Evolutionary conservation across 1,140 invertebrate species (phyloP).

Genomic region (Drosophila albomicans): DNA sequence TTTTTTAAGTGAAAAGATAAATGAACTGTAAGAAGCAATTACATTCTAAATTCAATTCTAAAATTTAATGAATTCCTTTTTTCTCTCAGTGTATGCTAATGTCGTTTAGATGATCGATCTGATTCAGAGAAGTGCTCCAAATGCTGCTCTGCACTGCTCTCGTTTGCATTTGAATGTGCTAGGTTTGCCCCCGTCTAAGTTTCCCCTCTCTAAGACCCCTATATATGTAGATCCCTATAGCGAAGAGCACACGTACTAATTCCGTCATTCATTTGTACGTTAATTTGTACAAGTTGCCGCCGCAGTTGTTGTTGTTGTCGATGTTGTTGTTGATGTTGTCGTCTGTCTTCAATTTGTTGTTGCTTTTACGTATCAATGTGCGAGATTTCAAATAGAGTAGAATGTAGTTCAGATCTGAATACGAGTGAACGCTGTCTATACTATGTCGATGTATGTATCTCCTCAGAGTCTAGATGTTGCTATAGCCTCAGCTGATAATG

Average conservation of each 20-base stretch:
- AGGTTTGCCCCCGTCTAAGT: slow-evolving; percentile 1
- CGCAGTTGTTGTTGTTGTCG: slow-evolving; percentile 28
- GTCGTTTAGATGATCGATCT: slow-evolving; percentile 15
- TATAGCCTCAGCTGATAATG: slow-evolving; percentile 59
- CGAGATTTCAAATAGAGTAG: slow-evolving; percentile 79
- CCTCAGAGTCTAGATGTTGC: background rate
- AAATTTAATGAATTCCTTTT: too few relatives aligned
- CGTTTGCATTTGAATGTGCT: slow-evolving; percentile 10
- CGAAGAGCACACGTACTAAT: slow-evolving; percentile 70
- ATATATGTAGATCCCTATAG: slow-evolving; percentile 32
- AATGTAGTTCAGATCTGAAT: slow-evolving; percentile 74
- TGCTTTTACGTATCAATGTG: slow-evolving; percentile 74
- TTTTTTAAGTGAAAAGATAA: too few relatives aligned
- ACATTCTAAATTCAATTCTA: too few relatives aligned
- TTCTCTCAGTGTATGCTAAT: too few relatives aligned
- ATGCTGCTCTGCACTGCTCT: slow-evolving; percentile 1
- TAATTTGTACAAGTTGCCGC: slow-evolving; percentile 76
- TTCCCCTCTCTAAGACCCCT: slow-evolving; percentile 10
- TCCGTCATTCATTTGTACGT: slow-evolving; percentile 82
- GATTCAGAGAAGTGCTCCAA: slow-evolving; percentile 6
- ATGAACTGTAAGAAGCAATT: too few relatives aligned
- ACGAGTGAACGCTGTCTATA: background rate
- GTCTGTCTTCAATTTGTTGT: slow-evolving; percentile 49
- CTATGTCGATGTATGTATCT: slow-evolving; percentile 6
- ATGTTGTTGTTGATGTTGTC: slow-evolving; percentile 49